Evolutionary conservation across 2,888 invertebrate genomes (phyloP).

Genomic region (Yponomeuta cagnagella): DNA sequence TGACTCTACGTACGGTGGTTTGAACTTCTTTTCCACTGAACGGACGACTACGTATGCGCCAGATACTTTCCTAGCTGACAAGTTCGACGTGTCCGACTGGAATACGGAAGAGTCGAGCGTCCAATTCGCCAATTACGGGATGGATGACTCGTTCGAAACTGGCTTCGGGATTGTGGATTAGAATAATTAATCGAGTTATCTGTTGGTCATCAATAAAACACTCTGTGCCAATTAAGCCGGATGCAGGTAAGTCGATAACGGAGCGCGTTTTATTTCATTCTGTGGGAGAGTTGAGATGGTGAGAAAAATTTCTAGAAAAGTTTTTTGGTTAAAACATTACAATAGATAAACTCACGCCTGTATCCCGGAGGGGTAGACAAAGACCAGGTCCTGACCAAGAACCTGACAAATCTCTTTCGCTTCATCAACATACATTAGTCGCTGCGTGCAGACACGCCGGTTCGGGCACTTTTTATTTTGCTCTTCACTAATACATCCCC

Average conservation of each 20-base stretch:
- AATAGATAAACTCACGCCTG: no score
- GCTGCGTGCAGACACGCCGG: no score
- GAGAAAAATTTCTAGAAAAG: background rate
- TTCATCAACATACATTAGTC: no score
- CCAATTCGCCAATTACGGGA: constrained; percentile 31
- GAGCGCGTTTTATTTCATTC: background rate
- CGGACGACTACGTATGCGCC: constrained; percentile 42
- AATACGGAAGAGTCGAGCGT: constrained; percentile 41
- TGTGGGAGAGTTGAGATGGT: background rate
- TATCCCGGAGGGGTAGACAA: no score
- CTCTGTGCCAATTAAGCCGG: background rate
- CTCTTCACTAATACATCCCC: no score
- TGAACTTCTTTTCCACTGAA: constrained; percentile 51
- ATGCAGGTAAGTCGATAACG: background rate
- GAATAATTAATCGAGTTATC: background rate
- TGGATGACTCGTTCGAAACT: constrained; percentile 43
- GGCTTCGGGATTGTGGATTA: constrained; percentile 19
- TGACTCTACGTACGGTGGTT: constrained; percentile 16
- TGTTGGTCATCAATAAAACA: background rate
- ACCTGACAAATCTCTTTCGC: no score
- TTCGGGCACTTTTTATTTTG: no score
- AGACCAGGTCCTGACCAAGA: no score
- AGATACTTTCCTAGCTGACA: constrained; percentile 65
- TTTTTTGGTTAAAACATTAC: background rate
- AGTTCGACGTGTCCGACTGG: constrained; percentile 54